A percentile compares a stretch with the other conserved stretches of the same genome.
These are phyloP conservation scores for Meloidogyne chitwoodi DNA, from an alignment of 1,140 invertebrate species.

Conservation along the genomic window DNA sequence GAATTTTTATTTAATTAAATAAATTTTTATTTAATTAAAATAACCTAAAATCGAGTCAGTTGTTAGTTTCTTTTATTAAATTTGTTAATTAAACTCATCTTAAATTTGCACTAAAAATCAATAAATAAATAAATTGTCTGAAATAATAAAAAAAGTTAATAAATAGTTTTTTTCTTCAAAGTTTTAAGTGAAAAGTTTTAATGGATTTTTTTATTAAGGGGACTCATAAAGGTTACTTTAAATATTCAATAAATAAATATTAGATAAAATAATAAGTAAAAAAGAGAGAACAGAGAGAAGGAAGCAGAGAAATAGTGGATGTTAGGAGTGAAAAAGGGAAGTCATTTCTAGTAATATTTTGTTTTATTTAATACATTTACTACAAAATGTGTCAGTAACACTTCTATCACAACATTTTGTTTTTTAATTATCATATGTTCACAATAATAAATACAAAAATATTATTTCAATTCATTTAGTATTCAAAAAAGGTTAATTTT, in stretches of 20 bases:
- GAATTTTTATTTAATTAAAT: too few relatives aligned
- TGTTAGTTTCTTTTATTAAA: not conserved
- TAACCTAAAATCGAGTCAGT: not conserved
- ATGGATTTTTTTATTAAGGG: not conserved
- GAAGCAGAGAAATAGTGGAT: too few relatives aligned
- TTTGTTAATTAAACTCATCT: not conserved
- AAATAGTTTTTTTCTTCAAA: not conserved
- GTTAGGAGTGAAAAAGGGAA: not conserved
- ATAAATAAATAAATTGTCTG: not conserved
- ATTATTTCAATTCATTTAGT: not conserved
- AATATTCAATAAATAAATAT: not conserved
- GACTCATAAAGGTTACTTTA: not conserved
- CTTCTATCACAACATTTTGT: too few relatives aligned
- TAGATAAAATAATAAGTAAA: not conserved
- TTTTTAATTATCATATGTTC: too few relatives aligned
- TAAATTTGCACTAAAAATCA: not conserved
- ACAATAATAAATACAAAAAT: not conserved
- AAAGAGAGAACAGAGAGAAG: too few relatives aligned
- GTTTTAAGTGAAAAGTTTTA: not conserved
- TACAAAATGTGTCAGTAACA: too few relatives aligned
- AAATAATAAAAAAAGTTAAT: not conserved
- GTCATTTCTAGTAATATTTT: not conserved
- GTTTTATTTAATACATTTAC: too few relatives aligned
- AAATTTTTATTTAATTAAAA: too few relatives aligned
- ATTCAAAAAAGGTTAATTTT: not conserved